Evolutionary conservation across 2,113 vertebrate species (phyloP), one percentile per base, ranked within the genome.

Genomic region (Paratilapia polleni): DNA sequence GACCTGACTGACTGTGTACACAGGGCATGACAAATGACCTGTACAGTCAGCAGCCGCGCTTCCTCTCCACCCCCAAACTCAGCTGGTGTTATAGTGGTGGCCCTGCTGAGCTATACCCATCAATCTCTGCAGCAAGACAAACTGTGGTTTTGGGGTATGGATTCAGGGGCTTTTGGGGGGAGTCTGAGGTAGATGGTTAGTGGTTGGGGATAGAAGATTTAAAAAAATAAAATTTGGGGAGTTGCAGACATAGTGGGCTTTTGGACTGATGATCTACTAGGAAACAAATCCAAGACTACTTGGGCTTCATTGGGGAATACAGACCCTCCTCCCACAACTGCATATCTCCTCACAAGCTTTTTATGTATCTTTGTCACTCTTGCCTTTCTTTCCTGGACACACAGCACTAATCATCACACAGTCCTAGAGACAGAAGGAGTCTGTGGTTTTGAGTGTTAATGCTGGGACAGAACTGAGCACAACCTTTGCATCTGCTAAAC

Each of bases 51-150:
- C 82, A 76, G 84, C 87, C 73, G 41, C 1, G 22, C 88, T 93
- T 88, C 84, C 80, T 87, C 73, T 88, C 78, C 38, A 63, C 84
- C 80, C 82, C 74, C 41, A 86, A 89, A 89, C 80, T 83, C 31
- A 8, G 62, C 31, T 56, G 85, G 86, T 60, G 87, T 83, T 85
- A 92, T 82, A 83, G 84, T 66, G 38, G 63, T 31, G 59, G 77
- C 75, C 86, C 84, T 87, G 87, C 82, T 86, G 82, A 90, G 73
- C 85, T 85, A 28, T 87, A 43, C 75, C 88, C 91, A 92, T 93
- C 86, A 91, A 92, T 93, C 86, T 93, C 82, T 61, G 74, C 82
- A 28, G 83, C 59, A 84, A 87, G 90, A 95, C 93, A 93, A 94
- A 93, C 88, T 91, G 91, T 15, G 88, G 91, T 92, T 91, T 92